A percentile compares a stretch with the other conserved stretches of the same genome.
Evolutionary conservation across 1,140 invertebrate species (phyloP).

Genomic region (Calosoma granatense): DNA sequence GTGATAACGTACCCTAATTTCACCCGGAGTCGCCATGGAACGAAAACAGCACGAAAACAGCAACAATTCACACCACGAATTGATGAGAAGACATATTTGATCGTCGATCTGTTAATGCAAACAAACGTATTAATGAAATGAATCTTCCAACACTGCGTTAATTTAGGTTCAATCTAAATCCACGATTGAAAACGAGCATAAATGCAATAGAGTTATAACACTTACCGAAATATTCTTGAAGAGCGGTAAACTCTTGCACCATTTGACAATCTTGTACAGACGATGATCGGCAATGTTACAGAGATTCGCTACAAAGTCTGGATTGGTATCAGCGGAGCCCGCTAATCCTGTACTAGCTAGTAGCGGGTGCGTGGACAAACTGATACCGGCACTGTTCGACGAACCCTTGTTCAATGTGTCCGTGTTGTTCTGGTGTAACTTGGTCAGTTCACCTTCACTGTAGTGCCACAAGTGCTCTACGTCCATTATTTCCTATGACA

Average conservation of each 20-base stretch:
- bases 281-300: constrained; percentile 91
- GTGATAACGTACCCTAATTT: constrained; percentile 60
- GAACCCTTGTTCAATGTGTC: constrained; percentile 20
- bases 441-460: constrained; percentile 57
- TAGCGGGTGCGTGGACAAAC: constrained; percentile 43
- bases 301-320: constrained; percentile 76
- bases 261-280: constrained; percentile 95
- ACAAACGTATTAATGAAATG: constrained; percentile 13
- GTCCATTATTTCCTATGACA: constrained; percentile 76
- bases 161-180: too few relatives aligned
- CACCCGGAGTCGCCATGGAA: constrained; percentile 74
- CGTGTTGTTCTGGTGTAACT: constrained; percentile 37
- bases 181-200: too few relatives aligned
- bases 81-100: constrained; percentile 91
- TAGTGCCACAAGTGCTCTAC: constrained; percentile 91
- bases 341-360: constrained; percentile 42
- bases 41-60: constrained; percentile 88
- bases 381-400: constrained; percentile 29
- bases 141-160: constrained; percentile 3
- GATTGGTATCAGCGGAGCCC: constrained; percentile 56
- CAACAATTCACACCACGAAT: constrained; percentile 94
- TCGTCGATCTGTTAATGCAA: constrained; percentile 73
- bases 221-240: constrained; percentile 90
- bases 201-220: constrained; percentile 18
- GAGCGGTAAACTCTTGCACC: constrained; percentile 93